Percentiles rank a stretch among this genome's conserved stretches.
Conservation (phyloP, 2,113 vertebrate genomes). For the Dipodomys ordii region DNA sequence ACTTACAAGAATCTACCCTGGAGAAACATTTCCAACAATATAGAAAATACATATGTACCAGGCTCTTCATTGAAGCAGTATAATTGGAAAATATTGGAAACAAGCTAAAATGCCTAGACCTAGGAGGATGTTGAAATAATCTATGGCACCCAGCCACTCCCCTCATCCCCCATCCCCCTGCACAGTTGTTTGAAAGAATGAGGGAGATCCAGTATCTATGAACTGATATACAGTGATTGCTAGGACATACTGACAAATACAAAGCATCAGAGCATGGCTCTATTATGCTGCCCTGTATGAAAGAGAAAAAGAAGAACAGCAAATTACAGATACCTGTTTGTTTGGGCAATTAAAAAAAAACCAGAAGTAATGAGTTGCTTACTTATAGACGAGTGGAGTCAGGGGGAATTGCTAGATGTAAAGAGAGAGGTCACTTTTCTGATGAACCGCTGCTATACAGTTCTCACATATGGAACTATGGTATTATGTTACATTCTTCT, state of each 20-base stretch:
- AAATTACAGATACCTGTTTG: background rate
- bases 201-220: background rate
- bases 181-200: background rate
- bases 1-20: background rate
- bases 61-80: background rate
- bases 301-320: background rate
- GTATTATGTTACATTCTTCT: background rate
- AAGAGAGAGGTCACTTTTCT: background rate
- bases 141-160: background rate
- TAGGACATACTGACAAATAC: background rate
- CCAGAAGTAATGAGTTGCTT: background rate
- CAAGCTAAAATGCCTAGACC: background rate
- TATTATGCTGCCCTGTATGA: background rate
- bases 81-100: constrained; percentile 27
- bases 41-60: background rate
- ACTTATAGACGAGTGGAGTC: background rate
- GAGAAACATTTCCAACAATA: background rate
- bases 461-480: background rate
- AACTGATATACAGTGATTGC: background rate
- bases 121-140: background rate
- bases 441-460: background rate
- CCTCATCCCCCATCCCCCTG: background rate
- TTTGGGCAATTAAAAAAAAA: background rate
- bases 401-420: background rate
- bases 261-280: background rate